Evolutionary conservation across 2,888 invertebrate species (phyloP).

Genomic region (Andrena camellia): DNA sequence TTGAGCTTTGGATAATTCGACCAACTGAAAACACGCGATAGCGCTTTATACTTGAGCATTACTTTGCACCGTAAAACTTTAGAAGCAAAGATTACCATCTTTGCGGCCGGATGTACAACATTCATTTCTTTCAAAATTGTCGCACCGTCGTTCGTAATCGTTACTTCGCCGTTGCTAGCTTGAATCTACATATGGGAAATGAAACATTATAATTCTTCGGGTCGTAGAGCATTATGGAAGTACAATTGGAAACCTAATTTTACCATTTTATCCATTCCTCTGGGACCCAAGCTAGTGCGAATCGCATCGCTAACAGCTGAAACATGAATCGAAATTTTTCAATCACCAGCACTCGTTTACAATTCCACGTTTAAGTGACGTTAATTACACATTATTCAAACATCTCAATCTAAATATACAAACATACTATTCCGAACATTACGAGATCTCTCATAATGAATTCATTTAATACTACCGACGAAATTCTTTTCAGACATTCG

Average conservation of each 20-base stretch:
- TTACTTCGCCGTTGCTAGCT: conserved; percentile 98
- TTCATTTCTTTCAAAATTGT: conserved; percentile 99
- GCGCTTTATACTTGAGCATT: not conserved
- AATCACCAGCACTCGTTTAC: not conserved
- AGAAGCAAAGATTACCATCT: conserved; percentile 91
- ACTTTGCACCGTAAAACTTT: not conserved
- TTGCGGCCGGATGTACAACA: conserved; percentile 99
- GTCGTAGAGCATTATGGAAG: not conserved
- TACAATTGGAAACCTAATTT: not conserved
- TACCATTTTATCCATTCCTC: conserved; percentile 99
- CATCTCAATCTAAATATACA: not conserved
- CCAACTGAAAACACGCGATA: conserved; percentile 88
- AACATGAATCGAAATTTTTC: conserved; percentile 78
- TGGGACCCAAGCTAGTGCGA: conserved; percentile 98
- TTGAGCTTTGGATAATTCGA: conserved; percentile 99
- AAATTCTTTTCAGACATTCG: not conserved
- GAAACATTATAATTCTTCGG: not conserved
- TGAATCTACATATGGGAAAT: conserved; percentile 90
- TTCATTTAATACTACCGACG: too few species aligned
- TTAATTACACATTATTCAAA: not conserved
- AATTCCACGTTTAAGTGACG: conserved; percentile 47
- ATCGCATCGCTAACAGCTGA: conserved; percentile 99
- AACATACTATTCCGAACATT: not conserved
- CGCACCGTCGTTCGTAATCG: conserved; percentile 99
- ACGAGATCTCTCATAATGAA: too few species aligned